Conservation (phyloP, 2,797 vertebrate species). For the Buceros bicornis region DNA sequence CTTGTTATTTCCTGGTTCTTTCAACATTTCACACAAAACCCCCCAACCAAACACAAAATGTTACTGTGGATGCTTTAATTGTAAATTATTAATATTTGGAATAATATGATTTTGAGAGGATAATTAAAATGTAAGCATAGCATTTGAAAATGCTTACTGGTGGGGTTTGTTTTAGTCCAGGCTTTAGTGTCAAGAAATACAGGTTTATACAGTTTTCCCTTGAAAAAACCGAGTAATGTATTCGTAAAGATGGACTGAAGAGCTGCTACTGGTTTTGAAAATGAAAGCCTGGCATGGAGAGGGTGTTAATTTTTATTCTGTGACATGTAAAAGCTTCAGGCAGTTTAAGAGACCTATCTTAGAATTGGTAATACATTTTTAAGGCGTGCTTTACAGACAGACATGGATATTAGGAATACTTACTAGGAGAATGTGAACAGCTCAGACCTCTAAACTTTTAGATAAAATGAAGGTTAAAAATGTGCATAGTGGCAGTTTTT, state of each 20-base stretch:
- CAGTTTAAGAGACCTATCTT: background rate
- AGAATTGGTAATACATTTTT: background rate
- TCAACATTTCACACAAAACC: background rate
- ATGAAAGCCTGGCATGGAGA: background rate
- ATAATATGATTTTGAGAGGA: background rate
- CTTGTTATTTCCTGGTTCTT: background rate
- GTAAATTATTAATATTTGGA: background rate
- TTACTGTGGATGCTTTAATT: background rate
- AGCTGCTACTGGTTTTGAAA: background rate
- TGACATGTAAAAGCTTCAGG: background rate
- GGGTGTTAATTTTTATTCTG: background rate
- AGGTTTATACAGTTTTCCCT: background rate
- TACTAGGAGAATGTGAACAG: background rate
- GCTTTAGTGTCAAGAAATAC: background rate
- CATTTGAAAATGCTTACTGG: background rate
- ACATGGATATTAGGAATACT: background rate
- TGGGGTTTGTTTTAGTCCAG: background rate
- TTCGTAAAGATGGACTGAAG: background rate
- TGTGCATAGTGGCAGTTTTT: background rate
- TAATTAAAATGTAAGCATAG: background rate
- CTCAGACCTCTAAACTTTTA: background rate
- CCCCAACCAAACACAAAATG: background rate
- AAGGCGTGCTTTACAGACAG: background rate
- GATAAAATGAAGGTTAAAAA: background rate
- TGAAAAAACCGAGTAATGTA: background rate